Evolutionary conservation across 2,113 vertebrate species (phyloP), one percentile per base, ranked within the genome.

Genomic region (Prunella himalayana): DNA sequence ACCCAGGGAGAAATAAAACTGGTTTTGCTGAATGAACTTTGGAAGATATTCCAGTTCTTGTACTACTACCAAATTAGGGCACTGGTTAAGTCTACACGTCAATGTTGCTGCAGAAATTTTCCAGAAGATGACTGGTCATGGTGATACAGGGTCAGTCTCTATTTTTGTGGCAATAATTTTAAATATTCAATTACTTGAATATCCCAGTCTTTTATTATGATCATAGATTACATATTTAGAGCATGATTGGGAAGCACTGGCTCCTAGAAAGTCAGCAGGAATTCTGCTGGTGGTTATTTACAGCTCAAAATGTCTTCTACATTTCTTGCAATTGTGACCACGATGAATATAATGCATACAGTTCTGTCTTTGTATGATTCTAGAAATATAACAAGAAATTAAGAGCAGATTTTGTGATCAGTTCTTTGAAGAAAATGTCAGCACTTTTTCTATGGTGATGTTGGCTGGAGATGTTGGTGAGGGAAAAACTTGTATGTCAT

Each of bases 311-410:
- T 86, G n/a, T 83, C 24, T 30, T 65, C 39, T 42, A 44, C 35
- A 2, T 86, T 45, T 80, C 78, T 86, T 72, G 37, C 20, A 60
- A 1, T 35, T 75, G 8, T 8, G 4, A 23, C 54, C 50, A 15
- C 0, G 3, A 7, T 20, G 13, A 69, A 24, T 37, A 2, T 59
- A 65, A 72, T 0, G 0, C 47, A 44, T 30, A 23, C 8, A 54
- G 21, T 12, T 81, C 66, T 77, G 28, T 60, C n/a, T 75, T 54
- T 82, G 4, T 61, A 18, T 76, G 47, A 28, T 56, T 73, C 59
- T 57, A 42, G 22, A 57, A 83, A 39, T 35, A 15, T 15, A 18
- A 14, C 0, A 4, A 77, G 78, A 76, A 64, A 27, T 81, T 33
- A 73, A 78, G 56, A 80, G 42, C 31, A 72, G 37, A 28, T 53